A percentile compares a stretch with the other conserved stretches of the same genome.
These are phyloP conservation scores for Diglossa cyanea DNA, from an alignment of 2,797 vertebrate species.

Conservation along the genomic window DNA sequence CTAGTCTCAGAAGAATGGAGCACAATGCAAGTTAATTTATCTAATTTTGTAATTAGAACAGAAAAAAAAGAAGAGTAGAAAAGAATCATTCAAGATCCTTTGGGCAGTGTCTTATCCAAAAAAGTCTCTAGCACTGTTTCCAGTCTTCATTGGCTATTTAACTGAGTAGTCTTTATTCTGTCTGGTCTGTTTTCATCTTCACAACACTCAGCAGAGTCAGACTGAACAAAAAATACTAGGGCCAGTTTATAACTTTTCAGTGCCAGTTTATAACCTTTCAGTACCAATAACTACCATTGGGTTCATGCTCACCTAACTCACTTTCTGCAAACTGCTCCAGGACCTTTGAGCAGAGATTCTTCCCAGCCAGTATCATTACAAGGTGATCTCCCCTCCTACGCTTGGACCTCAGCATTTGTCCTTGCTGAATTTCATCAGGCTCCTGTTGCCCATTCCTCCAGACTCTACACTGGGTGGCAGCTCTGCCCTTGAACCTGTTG, in stretches of 20 bases:
- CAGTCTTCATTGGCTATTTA: neutral
- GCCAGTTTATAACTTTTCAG: neutral
- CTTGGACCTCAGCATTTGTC: neutral
- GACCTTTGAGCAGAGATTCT: neutral
- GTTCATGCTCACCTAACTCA: neutral
- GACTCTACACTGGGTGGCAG: neutral
- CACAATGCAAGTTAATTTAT: neutral
- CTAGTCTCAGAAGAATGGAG: neutral
- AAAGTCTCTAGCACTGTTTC: neutral
- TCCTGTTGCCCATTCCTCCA: neutral
- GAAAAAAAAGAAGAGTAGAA: neutral
- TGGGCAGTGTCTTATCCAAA: neutral
- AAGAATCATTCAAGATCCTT: neutral
- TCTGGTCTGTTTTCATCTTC: neutral
- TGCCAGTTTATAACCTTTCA: neutral
- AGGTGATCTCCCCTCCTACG: neutral
- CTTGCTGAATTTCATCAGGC: neutral
- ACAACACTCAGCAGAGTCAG: neutral
- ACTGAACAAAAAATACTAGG: neutral
- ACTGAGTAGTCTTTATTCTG: neutral
- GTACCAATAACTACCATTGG: neutral
- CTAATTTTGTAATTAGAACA: neutral
- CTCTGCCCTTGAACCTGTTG: neutral
- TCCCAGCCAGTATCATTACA: accelerated
- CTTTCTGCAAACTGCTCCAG: neutral